These are phyloP conservation scores for Sternarchorhynchus goeldii DNA, from an alignment of 2,797 vertebrate species.

Conservation along the genomic window DNA sequence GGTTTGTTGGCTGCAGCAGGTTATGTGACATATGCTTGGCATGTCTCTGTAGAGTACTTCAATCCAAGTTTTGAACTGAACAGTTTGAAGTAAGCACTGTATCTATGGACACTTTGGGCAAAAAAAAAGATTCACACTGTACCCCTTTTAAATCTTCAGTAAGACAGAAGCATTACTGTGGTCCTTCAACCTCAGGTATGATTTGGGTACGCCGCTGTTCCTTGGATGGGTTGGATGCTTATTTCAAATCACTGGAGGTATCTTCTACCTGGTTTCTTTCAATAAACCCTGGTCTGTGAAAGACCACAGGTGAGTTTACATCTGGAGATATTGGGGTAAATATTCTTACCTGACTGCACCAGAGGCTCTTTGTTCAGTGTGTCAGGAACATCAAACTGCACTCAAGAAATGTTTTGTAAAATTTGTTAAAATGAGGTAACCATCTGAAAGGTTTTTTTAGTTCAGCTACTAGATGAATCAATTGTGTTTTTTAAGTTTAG, in stretches of 20 bases:
- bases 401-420: too few species aligned
- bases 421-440: too few species aligned
- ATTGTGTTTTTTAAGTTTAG: too few species aligned
- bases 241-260: conserved; percentile 85
- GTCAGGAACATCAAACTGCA: not conserved
- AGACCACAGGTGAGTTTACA: conserved; percentile 63
- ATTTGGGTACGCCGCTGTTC: conserved; percentile 92
- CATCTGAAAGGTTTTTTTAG: too few species aligned
- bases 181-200: conserved; percentile 76
- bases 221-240: conserved; percentile 92
- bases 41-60: conserved; percentile 73
- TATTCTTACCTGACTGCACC: too few species aligned
- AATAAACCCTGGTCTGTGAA: conserved; percentile 45
- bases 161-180: not conserved
- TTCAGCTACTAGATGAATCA: too few species aligned
- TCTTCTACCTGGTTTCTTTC: conserved; percentile 85
- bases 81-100: conserved; percentile 61
- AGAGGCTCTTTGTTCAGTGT: too few species aligned
- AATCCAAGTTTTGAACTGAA: conserved; percentile 61
- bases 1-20: conserved; percentile 70
- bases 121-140: not conserved
- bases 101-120: not conserved
- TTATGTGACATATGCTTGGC: conserved; percentile 74
- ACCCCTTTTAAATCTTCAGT: not conserved
- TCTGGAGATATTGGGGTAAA: not conserved